Base-by-base conservation (phyloP, 37 sponge, comb jelly and placozoan species). In the Aplysina aerophoba region DNA sequence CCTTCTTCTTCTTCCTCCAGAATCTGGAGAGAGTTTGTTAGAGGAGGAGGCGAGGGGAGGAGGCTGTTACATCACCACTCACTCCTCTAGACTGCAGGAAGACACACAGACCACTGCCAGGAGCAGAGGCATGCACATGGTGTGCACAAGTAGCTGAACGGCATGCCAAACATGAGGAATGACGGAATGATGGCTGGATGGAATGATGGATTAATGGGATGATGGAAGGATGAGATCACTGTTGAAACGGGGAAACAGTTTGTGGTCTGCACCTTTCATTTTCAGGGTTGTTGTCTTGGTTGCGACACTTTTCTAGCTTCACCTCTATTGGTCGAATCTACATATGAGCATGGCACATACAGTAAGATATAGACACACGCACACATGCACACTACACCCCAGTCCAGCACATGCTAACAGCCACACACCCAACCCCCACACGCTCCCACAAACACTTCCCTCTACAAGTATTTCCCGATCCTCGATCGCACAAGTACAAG, bases 371-470 rank as follows among this genome's bases (percentile, higher is more conserved):
- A 69, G 35, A n/a, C 71, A n/a, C 34, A 25, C 34, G 6, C 71
- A 25, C 71, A 69, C 71, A 69, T 30, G 34, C 71, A 69, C 71
- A 25, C 71, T 30, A 24, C 22, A 24, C 22, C 66, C 22, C 66
- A 65, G 30, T 30, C 66, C 22, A 24, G 30, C 71, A 69, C 71
- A 69, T 3, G 30, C 71, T 30, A 16, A 69, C 71, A 69, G 77
- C 72, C 85, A 72, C 73, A 85, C 85, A 85, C 85, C 72, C 74
- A 72, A 85, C 85, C 41, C 74, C 44, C 74, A 85, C 85, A 85
- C 85, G 50, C 59, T 55, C 85, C 72, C 73, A 85, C 74, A 73
- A 75, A 85, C 85, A 72, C 55, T n/a, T n/a, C n/a, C n/a, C n/a
- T n/a, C n/a, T n/a, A n/a, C n/a, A n/a, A n/a, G n/a, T n/a, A n/a